These are phyloP conservation scores for Myotis vivesi DNA, from an alignment of 2,797 vertebrate genomes.

Conservation along the genomic window DNA sequence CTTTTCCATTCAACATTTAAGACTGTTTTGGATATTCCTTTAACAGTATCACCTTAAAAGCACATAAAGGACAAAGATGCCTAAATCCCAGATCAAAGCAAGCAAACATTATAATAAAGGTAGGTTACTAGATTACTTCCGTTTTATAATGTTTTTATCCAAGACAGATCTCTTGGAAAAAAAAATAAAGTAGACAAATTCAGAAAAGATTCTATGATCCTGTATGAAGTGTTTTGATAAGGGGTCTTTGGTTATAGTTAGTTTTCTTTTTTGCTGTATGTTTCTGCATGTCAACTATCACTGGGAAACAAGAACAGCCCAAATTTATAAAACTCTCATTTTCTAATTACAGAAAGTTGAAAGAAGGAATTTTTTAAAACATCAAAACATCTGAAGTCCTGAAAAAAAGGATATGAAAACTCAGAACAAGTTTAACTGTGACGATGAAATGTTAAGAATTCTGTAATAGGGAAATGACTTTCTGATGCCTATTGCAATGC, in stretches of 20 bases:
- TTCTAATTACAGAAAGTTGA: conserved; percentile 62
- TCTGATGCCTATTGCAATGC: background rate
- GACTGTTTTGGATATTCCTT: conserved; percentile 25
- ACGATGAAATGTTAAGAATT: background rate
- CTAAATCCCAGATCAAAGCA: conserved; percentile 71
- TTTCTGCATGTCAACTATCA: conserved; percentile 28
- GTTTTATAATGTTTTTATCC: background rate
- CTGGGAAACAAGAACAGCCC: background rate
- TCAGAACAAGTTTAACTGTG: background rate
- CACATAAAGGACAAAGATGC: conserved; percentile 41
- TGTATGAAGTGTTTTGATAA: background rate
- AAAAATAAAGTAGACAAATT: background rate
- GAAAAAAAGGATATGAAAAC: conserved; percentile 33
- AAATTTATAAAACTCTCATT: conserved; percentile 32
- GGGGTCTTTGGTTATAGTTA: background rate
- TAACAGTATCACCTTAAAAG: conserved; percentile 72
- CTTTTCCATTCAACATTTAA: background rate
- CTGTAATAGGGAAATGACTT: background rate
- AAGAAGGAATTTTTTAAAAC: conserved; percentile 55
- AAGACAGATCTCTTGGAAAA: background rate
- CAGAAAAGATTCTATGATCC: background rate
- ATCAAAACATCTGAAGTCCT: background rate
- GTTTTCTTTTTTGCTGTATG: background rate
- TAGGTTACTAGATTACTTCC: background rate
- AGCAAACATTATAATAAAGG: conserved; percentile 65